Evolutionary conservation across 2,888 invertebrate species (phyloP), one percentile per base, ranked within the genome.

Genomic region (Cactoblastis cactorum): DNA sequence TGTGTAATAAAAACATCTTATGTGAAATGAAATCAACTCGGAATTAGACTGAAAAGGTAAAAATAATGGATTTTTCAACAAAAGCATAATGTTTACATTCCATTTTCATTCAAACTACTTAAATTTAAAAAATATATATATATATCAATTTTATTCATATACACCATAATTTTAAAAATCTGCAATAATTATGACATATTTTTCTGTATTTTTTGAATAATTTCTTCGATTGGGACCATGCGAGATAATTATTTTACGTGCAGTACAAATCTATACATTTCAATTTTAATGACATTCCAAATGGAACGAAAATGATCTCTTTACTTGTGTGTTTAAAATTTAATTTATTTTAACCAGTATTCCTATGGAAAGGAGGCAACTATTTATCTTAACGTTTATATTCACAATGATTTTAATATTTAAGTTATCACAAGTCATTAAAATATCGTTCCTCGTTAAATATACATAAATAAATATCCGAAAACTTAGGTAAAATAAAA

Each of bases 301-400:
- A 57, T 58, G 48, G 52, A 62, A 57, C 57, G 54, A 67, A 63
- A 60, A 57, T 70, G 71, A 77, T 75, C 75, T 75, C 76, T 71
- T 53, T 41, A 18, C 45, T 58, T 50, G 55, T 55, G 49, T 34
- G 47, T 19, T 51, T 57, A 61, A 62, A 65, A 52, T 62, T 55
- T 59, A 53, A 51, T 56, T 51, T 51, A 19, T 46, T 46, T 14
- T 49, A 15, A 58, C 57, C 62, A 67, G 67, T 71, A 71, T 74
- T 73, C 65, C 61, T 9, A 39, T 32, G 19, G 34, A 19, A 43
- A 1, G 1, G 24, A 47, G 41, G 34, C 41, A 43, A 28, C 32
- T 35, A n/a, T 17, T 39, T 9, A 28, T 28, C 28, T 28, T 28
- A 28, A n/a, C n/a, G n/a, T n/a, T n/a, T n/a, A n/a, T n/a, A n/a